phyloP scores from a whole-genome alignment of 1,140 invertebrate species.

The Drosophila prosaltans region DNA sequence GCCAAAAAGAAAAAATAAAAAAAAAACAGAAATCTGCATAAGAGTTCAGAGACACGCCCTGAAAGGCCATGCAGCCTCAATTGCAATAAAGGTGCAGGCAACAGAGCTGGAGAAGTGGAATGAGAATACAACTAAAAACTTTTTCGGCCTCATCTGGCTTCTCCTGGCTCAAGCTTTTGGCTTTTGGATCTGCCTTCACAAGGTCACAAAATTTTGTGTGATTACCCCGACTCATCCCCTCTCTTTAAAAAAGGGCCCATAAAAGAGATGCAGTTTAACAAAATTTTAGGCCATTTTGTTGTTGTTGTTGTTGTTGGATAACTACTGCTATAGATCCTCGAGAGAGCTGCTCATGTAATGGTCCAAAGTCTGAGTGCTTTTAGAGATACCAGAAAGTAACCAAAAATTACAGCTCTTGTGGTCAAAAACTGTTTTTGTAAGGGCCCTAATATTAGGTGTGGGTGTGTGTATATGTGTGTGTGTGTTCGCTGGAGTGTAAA shows the following conservation, averaged over 20 bases:
- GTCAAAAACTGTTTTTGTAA: constrained; percentile 61
- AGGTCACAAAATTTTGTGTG: constrained; percentile 17
- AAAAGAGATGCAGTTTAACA: constrained; percentile 44
- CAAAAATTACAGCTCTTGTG: constrained; percentile 76
- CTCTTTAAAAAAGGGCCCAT: neutral
- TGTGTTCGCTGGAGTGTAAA: constrained; percentile 67
- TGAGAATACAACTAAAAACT: neutral
- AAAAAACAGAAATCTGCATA: constrained; percentile 53
- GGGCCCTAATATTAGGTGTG: constrained; percentile 16
- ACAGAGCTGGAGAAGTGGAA: neutral
- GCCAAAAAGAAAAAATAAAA: constrained; percentile 34
- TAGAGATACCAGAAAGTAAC: constrained; percentile 66
- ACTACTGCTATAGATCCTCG: neutral
- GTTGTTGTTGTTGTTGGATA: neutral
- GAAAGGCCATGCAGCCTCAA: constrained; percentile 8
- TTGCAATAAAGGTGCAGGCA: neutral
- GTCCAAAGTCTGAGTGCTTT: constrained; percentile 49
- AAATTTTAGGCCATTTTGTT: neutral
- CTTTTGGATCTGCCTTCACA: constrained; percentile 7
- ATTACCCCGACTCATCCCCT: neutral
- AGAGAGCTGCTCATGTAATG: constrained; percentile 34
- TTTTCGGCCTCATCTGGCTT: constrained; percentile 9
- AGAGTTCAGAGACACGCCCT: constrained; percentile 21
- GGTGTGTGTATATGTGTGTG: constrained; percentile 26
- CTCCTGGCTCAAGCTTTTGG: neutral